These are phyloP conservation scores for Montipora capitata DNA, from an alignment of 92 coral and sea anemone species.

Conservation along the genomic window DNA sequence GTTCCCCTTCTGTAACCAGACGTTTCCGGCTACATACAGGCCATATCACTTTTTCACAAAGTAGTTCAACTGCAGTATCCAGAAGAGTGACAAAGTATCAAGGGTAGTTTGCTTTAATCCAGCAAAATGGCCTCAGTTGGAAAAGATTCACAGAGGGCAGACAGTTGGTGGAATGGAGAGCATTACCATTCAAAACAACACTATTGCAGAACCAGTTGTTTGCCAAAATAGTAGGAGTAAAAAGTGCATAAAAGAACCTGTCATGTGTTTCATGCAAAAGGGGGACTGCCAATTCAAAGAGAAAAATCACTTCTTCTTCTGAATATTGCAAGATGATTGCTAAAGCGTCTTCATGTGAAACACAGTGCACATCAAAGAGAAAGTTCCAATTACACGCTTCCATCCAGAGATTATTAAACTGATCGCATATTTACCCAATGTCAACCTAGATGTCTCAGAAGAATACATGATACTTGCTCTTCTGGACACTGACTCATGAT, in stretches of 20 bases:
- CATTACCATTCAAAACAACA: conserved; percentile 57
- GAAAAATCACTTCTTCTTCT: conserved; percentile 20
- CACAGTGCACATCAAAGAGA: no score
- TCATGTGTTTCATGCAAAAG: conserved; percentile 60
- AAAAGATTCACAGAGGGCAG: conserved; percentile 33
- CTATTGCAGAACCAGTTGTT: conserved; percentile 54
- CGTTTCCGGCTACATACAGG: background rate
- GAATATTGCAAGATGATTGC: no score
- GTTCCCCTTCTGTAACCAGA: background rate
- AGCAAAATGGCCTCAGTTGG: conserved; percentile 26
- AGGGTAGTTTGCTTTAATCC: conserved; percentile 73
- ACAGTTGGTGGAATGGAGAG: conserved; percentile 51
- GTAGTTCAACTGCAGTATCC: conserved; percentile 66
- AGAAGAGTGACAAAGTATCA: conserved; percentile 38
- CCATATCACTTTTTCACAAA: conserved; percentile 23
- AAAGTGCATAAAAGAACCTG: conserved; percentile 64
- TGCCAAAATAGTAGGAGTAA: conserved; percentile 69
- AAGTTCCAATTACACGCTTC: no score
- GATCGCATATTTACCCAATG: no score
- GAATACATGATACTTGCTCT: no score
- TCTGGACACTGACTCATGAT: no score
- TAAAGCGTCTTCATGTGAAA: no score
- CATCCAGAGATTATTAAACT: no score
- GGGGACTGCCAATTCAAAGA: conserved; percentile 52
- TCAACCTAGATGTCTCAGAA: no score